Evolutionary conservation across 1,140 invertebrate genomes (phyloP).

Genomic region (Gonioctena quinquepunctata): DNA sequence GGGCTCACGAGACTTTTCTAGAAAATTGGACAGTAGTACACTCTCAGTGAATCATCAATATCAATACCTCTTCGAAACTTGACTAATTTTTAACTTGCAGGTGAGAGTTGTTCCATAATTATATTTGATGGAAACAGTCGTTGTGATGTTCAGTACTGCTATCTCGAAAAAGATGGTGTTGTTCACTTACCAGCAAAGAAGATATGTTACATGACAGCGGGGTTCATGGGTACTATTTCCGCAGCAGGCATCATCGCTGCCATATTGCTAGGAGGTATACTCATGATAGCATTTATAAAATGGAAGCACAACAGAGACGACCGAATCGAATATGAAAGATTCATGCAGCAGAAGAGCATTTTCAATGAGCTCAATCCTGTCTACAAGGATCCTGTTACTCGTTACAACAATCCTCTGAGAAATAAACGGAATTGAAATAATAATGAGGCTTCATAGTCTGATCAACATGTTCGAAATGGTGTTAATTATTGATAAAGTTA

Average conservation of each 20-base stretch:
- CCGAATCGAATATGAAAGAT: conserved; percentile 31
- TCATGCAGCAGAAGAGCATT: conserved; percentile 10
- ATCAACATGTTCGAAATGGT: too few relatives aligned
- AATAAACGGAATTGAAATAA: neutral
- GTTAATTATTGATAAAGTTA: too few relatives aligned
- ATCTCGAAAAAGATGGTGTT: conserved; percentile 1
- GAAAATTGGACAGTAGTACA: too few relatives aligned
- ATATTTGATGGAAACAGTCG: conserved; percentile 6
- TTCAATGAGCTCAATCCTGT: conserved; percentile 26
- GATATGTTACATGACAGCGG: conserved; percentile 1
- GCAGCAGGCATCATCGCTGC: conserved; percentile 1
- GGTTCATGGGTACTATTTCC: neutral
- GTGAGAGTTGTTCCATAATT: conserved; percentile 2
- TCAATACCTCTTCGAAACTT: too few relatives aligned
- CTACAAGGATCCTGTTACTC: conserved; percentile 30
- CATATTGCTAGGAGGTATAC: conserved; percentile 12
- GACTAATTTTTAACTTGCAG: neutral
- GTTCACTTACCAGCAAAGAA: conserved; percentile 9
- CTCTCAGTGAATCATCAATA: too few relatives aligned
- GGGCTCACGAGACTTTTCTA: too few relatives aligned
- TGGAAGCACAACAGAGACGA: conserved; percentile 21
- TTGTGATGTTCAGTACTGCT: conserved; percentile 20
- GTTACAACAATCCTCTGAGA: conserved; percentile 30
- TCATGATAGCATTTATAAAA: conserved; percentile 22
- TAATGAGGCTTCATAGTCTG: too few relatives aligned